Evolutionary conservation across 2,113 vertebrate genomes (phyloP).

Genomic region (Charina bottae): DNA sequence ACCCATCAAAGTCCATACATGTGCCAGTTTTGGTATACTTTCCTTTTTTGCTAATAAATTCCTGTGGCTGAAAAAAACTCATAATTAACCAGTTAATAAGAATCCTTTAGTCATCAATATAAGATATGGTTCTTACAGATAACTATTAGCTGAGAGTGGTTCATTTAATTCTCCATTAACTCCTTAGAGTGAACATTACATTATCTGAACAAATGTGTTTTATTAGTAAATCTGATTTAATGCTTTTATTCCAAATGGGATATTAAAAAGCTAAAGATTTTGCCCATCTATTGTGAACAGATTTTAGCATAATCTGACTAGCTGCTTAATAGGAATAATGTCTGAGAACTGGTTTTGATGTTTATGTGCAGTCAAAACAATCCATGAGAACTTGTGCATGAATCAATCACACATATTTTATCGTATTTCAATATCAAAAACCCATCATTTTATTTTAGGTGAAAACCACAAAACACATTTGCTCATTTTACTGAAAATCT

Average conservation of each 20-base stretch:
- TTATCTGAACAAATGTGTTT: conserved; percentile 39
- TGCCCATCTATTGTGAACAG: neutral
- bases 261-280: conserved; percentile 20
- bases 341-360: neutral
- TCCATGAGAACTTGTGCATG: neutral
- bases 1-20: neutral
- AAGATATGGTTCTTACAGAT: conserved; percentile 53
- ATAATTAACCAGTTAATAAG: conserved; percentile 57
- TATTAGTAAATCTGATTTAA: conserved; percentile 57
- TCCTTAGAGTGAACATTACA: conserved; percentile 41
- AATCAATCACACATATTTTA: neutral
- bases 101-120: conserved; percentile 53
- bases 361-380: neutral
- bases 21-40: neutral
- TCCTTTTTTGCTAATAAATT: conserved; percentile 48
- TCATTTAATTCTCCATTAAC: conserved; percentile 56
- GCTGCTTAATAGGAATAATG: neutral
- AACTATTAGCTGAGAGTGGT: conserved; percentile 39
- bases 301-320: conserved; percentile 11
- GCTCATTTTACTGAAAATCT: neutral
- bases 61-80: conserved; percentile 9
- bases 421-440: neutral
- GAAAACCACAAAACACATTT: neutral
- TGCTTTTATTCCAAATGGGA: conserved; percentile 39
- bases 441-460: neutral